A percentile compares a stretch with the other conserved stretches of the same genome.
Conservation (phyloP, 1,140 invertebrate genomes). For the Caenorhabditis latens region DNA sequence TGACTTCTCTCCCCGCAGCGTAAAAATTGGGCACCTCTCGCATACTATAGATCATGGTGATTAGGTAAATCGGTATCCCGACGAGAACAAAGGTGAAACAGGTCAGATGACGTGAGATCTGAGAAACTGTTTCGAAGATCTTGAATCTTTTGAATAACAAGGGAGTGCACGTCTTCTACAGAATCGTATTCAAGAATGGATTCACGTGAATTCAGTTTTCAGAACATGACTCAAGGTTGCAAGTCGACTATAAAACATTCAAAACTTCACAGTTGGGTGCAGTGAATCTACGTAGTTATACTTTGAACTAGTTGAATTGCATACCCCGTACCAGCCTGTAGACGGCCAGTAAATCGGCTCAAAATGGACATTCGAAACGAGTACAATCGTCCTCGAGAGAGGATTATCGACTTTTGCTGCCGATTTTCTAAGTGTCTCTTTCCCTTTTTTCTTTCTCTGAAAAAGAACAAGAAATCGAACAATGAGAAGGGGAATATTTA, state of each 20-base stretch:
- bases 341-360: slow-evolving; percentile 35
- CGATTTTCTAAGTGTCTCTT: slow-evolving; percentile 27
- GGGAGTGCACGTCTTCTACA: too few relatives aligned
- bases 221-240: too few relatives aligned
- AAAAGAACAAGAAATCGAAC: background rate
- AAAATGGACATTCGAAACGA: slow-evolving; percentile 49
- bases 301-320: slow-evolving; percentile 8
- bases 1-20: slow-evolving; percentile 20
- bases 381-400: slow-evolving; percentile 35
- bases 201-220: too few relatives aligned
- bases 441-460: background rate
- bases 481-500: too few relatives aligned
- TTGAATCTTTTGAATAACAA: background rate
- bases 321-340: background rate
- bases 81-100: slow-evolving; percentile 19
- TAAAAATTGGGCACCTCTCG: background rate
- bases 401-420: slow-evolving; percentile 51
- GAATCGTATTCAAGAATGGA: too few relatives aligned
- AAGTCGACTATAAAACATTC: background rate
- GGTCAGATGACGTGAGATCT: background rate
- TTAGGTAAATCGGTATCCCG: slow-evolving; percentile 9
- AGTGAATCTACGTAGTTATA: slow-evolving; percentile 40
- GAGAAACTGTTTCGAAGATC: slow-evolving; percentile 1
- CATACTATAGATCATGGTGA: background rate
- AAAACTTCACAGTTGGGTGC: background rate